Evolutionary conservation across 2,888 invertebrate genomes (phyloP).

Genomic region (Phytoseiulus persimilis): DNA sequence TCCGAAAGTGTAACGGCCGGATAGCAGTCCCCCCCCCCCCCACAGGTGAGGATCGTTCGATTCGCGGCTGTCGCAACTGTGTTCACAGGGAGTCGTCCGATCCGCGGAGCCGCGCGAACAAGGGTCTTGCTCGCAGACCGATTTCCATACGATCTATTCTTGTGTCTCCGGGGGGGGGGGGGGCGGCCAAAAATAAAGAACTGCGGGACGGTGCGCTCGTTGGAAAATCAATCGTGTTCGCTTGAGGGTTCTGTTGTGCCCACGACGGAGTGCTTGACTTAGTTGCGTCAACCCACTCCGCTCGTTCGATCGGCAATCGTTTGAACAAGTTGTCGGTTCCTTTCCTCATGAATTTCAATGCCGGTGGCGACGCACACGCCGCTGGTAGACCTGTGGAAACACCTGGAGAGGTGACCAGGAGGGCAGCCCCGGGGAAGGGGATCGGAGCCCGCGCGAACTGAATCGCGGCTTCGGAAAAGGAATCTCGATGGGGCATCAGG

Average conservation of each 20-base stretch:
- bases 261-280: not conserved
- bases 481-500: not conserved
- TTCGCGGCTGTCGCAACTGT: not conserved
- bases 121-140: not conserved
- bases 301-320: not conserved
- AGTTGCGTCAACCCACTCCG: not conserved
- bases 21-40: not conserved
- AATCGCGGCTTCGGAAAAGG: too few species aligned
- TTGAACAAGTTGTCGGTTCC: not conserved
- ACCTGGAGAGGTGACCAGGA: not conserved
- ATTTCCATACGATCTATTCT: not conserved
- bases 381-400: not conserved
- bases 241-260: not conserved
- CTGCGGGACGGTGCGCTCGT: not conserved
- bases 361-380: not conserved
- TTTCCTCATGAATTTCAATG: slow-evolving; percentile 37
- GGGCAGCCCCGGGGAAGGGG: not conserved
- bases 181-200: not conserved
- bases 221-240: not conserved
- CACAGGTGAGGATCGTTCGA: not conserved
- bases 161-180: not conserved
- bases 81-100: not conserved
- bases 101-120: not conserved
- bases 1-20: not conserved
- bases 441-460: too few species aligned